Conservation (phyloP, 2,888 invertebrate genomes). For the Tryphoninae sp. region DNA sequence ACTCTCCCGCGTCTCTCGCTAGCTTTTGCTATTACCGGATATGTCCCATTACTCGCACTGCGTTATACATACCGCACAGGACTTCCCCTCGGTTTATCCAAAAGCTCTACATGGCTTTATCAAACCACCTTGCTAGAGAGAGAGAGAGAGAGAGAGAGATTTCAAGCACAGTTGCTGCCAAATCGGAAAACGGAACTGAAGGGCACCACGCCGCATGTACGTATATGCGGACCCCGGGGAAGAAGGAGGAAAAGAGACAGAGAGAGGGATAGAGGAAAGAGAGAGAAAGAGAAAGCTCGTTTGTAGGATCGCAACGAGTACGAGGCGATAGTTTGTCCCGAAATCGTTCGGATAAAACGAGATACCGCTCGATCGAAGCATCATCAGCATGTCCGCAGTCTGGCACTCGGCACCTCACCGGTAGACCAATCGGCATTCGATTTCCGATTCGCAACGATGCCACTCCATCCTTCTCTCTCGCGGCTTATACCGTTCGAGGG, state of each 20-base stretch:
- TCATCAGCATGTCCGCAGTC: slow-evolving; percentile 18
- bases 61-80: not conserved
- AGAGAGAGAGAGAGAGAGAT: slow-evolving; percentile 2
- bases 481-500: slow-evolving; percentile 13
- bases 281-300: not conserved
- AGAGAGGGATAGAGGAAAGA: not conserved
- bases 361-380: slow-evolving; percentile 29
- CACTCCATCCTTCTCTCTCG: slow-evolving; percentile 13
- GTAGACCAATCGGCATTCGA: slow-evolving; percentile 56
- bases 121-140: slow-evolving; percentile 15
- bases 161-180: not conserved
- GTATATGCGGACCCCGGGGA: too few species aligned
- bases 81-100: slow-evolving; percentile 25
- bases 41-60: not conserved
- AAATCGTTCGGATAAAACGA: slow-evolving; percentile 22
- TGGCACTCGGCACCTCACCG: slow-evolving; percentile 37
- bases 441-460: slow-evolving; percentile 54
- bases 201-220: not conserved
- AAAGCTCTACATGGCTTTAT: slow-evolving; percentile 26
- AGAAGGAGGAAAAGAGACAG: too few species aligned
- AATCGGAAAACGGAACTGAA: slow-evolving; percentile 22
- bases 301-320: not conserved
- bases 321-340: slow-evolving; percentile 19
- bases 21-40: slow-evolving; percentile 17
- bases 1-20: slow-evolving; percentile 5